Evolutionary conservation across 2,888 invertebrate species (phyloP).

Genomic region (Homarus gammarus): DNA sequence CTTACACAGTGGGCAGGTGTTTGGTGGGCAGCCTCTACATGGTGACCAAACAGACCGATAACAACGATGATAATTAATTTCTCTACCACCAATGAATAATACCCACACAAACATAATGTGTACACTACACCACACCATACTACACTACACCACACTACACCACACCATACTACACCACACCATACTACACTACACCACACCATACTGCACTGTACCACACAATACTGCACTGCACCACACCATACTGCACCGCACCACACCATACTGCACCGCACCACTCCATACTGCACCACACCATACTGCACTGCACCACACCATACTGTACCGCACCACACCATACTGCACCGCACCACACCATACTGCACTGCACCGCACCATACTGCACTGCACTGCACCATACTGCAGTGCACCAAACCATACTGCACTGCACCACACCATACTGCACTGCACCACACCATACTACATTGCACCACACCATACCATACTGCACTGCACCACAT

Average conservation of each 20-base stretch:
- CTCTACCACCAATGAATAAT: too few species aligned
- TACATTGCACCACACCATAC: neutral
- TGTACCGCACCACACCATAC: neutral
- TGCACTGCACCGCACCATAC: neutral
- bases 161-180: constrained; percentile 1
- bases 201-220: constrained; percentile 18
- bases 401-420: neutral
- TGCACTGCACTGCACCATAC: neutral
- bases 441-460: neutral
- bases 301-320: neutral
- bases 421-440: neutral
- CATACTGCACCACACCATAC: neutral
- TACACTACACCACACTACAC: neutral
- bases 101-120: too few species aligned
- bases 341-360: neutral
- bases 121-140: constrained; percentile 9
- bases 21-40: too few species aligned
- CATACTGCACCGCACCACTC: neutral
- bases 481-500: neutral
- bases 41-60: too few species aligned
- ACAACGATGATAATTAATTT: too few species aligned
- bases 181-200: constrained; percentile 25
- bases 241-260: neutral
- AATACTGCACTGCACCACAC: neutral
- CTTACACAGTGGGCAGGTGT: too few species aligned